phyloP scores from a whole-genome alignment of 2,113 vertebrate species.

The Hypanus sabinus region DNA sequence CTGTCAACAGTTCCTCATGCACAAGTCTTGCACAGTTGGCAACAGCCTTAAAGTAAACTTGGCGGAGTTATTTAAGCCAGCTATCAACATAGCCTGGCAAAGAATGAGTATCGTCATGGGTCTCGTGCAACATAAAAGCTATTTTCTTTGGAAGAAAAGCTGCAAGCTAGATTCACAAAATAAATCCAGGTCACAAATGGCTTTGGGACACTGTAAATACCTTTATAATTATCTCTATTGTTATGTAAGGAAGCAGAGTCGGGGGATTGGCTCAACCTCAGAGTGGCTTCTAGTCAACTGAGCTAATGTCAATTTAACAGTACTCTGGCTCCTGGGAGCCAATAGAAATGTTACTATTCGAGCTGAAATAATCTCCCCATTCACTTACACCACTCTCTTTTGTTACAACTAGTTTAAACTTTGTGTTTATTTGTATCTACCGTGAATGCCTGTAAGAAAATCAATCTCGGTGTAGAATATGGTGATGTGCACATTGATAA shows the following conservation, averaged over 20 bases:
- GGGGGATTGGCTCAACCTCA: background rate
- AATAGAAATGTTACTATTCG: background rate
- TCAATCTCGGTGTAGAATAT: too few relatives aligned
- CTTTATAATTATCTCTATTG: background rate
- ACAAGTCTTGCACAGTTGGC: background rate
- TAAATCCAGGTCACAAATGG: background rate
- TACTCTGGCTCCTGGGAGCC: background rate
- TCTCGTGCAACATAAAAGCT: background rate
- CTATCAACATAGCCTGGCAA: background rate
- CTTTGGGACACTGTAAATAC: background rate
- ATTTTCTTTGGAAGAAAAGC: slow-evolving; percentile 5
- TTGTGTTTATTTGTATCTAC: too few relatives aligned
- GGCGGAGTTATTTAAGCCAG: background rate
- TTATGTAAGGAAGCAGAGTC: background rate
- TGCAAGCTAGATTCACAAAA: background rate
- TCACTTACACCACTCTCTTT: background rate
- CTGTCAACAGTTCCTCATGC: background rate
- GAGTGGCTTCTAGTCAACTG: slow-evolving; percentile 4
- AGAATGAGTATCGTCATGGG: background rate
- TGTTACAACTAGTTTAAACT: background rate
- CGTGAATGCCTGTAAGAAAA: too few relatives aligned
- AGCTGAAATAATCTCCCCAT: background rate
- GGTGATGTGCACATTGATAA: too few relatives aligned
- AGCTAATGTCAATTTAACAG: background rate
- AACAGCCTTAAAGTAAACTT: background rate